Percentiles rank a stretch among this genome's conserved stretches.
Conservation (phyloP, 2,113 vertebrate genomes). For the Oryzias javanicus region DNA sequence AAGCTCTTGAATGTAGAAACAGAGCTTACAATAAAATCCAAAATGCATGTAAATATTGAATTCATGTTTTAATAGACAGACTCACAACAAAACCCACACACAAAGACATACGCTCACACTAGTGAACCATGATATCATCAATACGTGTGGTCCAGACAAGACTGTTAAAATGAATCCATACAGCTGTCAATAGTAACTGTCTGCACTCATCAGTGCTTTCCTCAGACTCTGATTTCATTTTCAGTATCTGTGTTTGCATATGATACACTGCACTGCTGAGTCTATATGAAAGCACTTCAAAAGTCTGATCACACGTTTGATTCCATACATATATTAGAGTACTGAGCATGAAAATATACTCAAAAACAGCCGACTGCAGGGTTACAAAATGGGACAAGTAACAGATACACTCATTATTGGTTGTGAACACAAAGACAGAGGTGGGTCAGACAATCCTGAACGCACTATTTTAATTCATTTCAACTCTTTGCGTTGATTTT, state of each 20-base stretch:
- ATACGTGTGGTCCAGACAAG: conserved; percentile 12
- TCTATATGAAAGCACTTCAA: conserved; percentile 61
- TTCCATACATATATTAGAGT: conserved; percentile 24
- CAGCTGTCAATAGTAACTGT: conserved; percentile 13
- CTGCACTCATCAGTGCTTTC: conserved; percentile 19
- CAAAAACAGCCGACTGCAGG: conserved; percentile 38
- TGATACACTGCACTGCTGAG: conserved; percentile 37
- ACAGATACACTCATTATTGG: conserved; percentile 39
- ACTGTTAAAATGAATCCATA: conserved; percentile 34
- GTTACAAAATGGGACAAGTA: conserved; percentile 52
- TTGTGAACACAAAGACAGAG: conserved; percentile 44
- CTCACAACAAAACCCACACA: conserved; percentile 11
- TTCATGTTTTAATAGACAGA: conserved; percentile 19
- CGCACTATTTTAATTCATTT: conserved; percentile 8
- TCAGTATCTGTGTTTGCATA: conserved; percentile 40
- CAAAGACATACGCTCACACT: conserved; percentile 4
- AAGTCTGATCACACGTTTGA: conserved; percentile 37
- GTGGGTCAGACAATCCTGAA: conserved; percentile 32
- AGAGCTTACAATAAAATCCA: conserved; percentile 21
- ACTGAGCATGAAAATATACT: conserved; percentile 47
- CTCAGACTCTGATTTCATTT: conserved; percentile 51
- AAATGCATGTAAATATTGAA: conserved; percentile 32
- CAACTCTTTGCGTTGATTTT: conserved; percentile 16
- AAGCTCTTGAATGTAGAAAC: conserved; percentile 45
- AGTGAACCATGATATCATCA: conserved; percentile 40